Percentiles rank a stretch among this genome's conserved stretches.
phyloP scores from a whole-genome alignment of 1,140 invertebrate genomes.

The Saccostrea echinata region DNA sequence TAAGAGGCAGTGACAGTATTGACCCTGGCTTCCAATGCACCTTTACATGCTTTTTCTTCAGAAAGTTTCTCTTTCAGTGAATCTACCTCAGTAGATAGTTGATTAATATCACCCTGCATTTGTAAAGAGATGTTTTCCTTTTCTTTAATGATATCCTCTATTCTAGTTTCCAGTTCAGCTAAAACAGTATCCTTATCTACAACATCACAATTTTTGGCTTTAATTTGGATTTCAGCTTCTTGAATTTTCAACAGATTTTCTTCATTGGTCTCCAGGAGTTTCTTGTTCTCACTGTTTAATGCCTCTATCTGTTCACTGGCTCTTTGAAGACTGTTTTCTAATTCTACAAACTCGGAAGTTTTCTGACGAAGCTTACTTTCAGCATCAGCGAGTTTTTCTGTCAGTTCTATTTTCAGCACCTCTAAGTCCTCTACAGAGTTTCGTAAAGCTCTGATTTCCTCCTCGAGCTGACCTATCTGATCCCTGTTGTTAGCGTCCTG shows the following conservation, averaged over 20 bases:
- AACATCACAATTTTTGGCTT: slow-evolving; percentile 7
- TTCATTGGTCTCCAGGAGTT: background rate
- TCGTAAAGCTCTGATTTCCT: background rate
- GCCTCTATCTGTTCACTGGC: background rate
- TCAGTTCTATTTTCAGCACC: slow-evolving; percentile 12
- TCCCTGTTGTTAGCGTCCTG: background rate
- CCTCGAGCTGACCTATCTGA: background rate
- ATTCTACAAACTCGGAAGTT: background rate
- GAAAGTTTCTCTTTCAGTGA: background rate
- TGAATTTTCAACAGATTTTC: background rate
- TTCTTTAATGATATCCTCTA: background rate
- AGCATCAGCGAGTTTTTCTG: background rate
- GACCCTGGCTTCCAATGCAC: background rate
- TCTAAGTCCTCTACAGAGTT: background rate
- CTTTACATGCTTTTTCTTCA: background rate
- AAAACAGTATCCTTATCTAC: background rate
- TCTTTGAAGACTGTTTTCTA: background rate
- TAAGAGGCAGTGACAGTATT: background rate
- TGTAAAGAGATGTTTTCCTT: background rate
- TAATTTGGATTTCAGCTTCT: background rate
- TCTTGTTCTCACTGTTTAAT: background rate
- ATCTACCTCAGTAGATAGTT: background rate
- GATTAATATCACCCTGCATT: background rate
- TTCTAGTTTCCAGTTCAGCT: background rate
- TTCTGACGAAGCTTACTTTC: slow-evolving; percentile 10